Base-by-base conservation (phyloP, 2,797 vertebrate genomes). In the Bovichtus variegatus region DNA sequence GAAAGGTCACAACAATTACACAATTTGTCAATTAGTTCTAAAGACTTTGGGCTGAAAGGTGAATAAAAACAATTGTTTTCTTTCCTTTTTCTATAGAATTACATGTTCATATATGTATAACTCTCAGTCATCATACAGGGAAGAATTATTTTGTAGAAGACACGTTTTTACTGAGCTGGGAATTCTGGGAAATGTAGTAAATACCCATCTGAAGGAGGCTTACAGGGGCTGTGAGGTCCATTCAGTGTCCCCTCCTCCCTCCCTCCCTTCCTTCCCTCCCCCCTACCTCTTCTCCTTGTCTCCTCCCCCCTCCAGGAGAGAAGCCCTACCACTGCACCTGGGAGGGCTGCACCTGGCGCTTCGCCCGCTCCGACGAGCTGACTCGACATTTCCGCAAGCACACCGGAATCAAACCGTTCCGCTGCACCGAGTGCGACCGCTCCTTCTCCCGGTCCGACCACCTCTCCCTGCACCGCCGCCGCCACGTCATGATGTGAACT, bases 361-460 rank as follows among this genome's bases (percentile, higher is more conserved):
- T 99, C 60, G 97, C 98, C 67, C 97, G 97, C 85, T 99, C 98
- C 0, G 98, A 99, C 54, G 97, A 99, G 95, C 94, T 99, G 80
- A 99, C 97, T 3, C 95, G 98, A 72, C 98, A 99, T 83, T 99
- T 97, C 92, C 97, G 97, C 74, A 99, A 99, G 93, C 98, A 99
- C 96, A 99, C 97, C 0, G 98, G 98, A 81, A 97, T 99, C 93
- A 99, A 99, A 84, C 98, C 97, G 21, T 99, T 99, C 94, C 95
- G 95, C 89, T 99, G 98, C 94, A 96, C 96, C 43, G 97, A 98
- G 94, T 99, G 97, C 31, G 97, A 98, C 93, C 97, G 97, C 91
- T 97, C 97, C 93, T 99, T 99, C 95, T 99, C 98, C 46, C 96
- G 97, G 80, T 99, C 98, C 1, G 98, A 99, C 92, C 98, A 99